Conservation (phyloP, 64 coral and sea anemone genomes). For the Cladopsammia gracilis region DNA sequence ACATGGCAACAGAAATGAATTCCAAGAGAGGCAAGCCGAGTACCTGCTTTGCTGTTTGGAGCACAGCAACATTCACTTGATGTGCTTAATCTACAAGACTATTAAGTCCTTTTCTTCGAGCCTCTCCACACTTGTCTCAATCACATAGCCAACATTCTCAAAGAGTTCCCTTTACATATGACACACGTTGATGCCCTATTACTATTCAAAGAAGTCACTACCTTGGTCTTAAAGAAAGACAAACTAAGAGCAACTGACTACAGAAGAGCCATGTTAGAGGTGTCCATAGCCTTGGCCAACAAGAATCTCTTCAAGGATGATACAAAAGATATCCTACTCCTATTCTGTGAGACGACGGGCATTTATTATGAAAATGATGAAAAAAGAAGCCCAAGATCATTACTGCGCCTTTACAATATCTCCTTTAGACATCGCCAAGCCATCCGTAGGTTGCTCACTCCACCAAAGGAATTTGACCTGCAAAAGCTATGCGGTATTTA, state of each 20-base stretch:
- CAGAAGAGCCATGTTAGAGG: background rate
- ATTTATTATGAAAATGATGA: slow-evolving; percentile 14
- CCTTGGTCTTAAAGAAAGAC: background rate
- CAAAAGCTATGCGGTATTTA: slow-evolving; percentile 47
- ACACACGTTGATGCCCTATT: background rate
- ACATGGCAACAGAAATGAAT: background rate
- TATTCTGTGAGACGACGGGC: slow-evolving; percentile 55
- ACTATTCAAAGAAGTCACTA: background rate
- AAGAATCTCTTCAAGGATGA: background rate
- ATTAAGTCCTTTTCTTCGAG: slow-evolving; percentile 33
- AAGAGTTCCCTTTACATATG: slow-evolving; percentile 1
- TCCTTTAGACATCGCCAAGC: slow-evolving; percentile 8
- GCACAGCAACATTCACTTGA: background rate
- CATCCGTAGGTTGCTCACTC: background rate
- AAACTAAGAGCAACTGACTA: background rate
- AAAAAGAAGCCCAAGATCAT: background rate
- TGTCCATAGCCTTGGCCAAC: background rate
- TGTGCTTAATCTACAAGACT: slow-evolving; percentile 7
- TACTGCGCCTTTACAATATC: slow-evolving; percentile 8
- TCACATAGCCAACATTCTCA: slow-evolving; percentile 33
- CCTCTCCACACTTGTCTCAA: slow-evolving; percentile 12
- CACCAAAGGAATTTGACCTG: slow-evolving; percentile 19
- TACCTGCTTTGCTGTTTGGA: slow-evolving; percentile 33
- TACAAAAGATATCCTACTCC: background rate
- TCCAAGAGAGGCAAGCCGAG: slow-evolving; percentile 33